Evolutionary conservation across 2,113 vertebrate genomes (phyloP), one percentile per base, ranked within the genome.

Genomic region (Callocephalon fimbriatum): DNA sequence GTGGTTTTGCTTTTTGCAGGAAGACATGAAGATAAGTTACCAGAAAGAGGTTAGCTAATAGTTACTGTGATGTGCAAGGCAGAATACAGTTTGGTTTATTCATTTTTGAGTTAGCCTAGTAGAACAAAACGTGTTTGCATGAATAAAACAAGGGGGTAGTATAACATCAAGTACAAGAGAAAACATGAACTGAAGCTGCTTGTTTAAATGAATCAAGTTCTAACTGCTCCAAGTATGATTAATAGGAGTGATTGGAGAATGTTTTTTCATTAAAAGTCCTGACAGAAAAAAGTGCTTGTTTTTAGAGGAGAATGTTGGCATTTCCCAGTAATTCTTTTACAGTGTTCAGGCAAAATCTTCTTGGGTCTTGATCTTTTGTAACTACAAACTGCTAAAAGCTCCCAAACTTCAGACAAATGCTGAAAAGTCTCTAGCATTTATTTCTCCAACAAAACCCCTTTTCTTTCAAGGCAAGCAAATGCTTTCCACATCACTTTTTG

Each of bases 61-160:
- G 66, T 76, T 89, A 10, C 73, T 88, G 62, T 91, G 59, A 74
- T 91, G 77, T 86, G 70, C 59, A 45, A 90, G 83, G 75, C 77
- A 87, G 59, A 88, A 75, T 73, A n/a, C 62, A 31, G 74, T 86
- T 94, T 63, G 68, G 54, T 86, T 91, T 84, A 59, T 91, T 86
- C 27, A 42, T 59, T 94, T 96, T 68, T 83, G 51, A 81, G 45
- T 77, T 74, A 83, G 54, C 0, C 1, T 56, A 71, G 45, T 78
- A 66, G 58, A 84, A 84, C 25, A 92, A 94, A 89, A 67, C 9
- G 65, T 92, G 63, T 63, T 88, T 91, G 32, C 32, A 44, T 92
- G 88, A 95, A 86, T 92, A 90, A 76, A 91, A 54, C 21, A 93
- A 91, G 79, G 70, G 88, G 82, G 68, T 86, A 95, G 67, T 50